Conservation (phyloP, 1,140 invertebrate species). For the Drosophila insularis region DNA sequence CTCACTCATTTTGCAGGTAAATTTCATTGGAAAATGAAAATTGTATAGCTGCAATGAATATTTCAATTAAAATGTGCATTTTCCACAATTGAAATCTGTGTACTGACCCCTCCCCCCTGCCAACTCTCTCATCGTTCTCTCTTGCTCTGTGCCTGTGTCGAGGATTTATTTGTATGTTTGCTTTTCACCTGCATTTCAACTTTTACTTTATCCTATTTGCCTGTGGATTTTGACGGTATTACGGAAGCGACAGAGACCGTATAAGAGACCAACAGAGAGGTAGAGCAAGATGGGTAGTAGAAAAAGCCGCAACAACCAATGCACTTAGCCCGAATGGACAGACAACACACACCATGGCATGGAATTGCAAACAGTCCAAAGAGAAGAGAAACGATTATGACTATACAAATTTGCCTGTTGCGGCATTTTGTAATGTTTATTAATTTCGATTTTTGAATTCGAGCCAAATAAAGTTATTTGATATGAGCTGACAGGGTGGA, state of each 20-base stretch:
- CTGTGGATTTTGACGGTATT: conserved; percentile 50
- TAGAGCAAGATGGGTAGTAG: conserved; percentile 12
- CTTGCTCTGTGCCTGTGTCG: not conserved
- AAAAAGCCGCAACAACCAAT: conserved; percentile 56
- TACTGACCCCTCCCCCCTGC: not conserved
- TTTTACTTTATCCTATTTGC: conserved; percentile 56
- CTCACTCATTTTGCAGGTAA: not conserved
- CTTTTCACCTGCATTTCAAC: conserved; percentile 58
- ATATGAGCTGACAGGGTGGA: not conserved
- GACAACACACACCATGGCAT: not conserved
- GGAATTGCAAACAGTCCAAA: not conserved
- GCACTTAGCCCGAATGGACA: conserved; percentile 40
- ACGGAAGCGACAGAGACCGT: conserved; percentile 14
- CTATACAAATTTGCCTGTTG: conserved; percentile 59
- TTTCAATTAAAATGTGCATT: conserved; percentile 51
- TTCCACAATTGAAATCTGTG: conserved; percentile 31
- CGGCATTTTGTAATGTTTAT: conserved; percentile 62
- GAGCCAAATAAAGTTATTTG: conserved; percentile 32
- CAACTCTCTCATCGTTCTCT: not conserved
- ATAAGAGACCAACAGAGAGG: conserved; percentile 7
- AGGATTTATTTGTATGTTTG: conserved; percentile 40
- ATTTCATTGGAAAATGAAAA: conserved; percentile 10
- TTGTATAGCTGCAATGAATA: conserved; percentile 28
- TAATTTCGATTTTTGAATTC: conserved; percentile 55
- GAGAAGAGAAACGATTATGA: conserved; percentile 50